Evolutionary conservation across 1,140 invertebrate species (phyloP), one percentile per base, ranked within the genome.

Genomic region (Geopemphigus sp.): DNA sequence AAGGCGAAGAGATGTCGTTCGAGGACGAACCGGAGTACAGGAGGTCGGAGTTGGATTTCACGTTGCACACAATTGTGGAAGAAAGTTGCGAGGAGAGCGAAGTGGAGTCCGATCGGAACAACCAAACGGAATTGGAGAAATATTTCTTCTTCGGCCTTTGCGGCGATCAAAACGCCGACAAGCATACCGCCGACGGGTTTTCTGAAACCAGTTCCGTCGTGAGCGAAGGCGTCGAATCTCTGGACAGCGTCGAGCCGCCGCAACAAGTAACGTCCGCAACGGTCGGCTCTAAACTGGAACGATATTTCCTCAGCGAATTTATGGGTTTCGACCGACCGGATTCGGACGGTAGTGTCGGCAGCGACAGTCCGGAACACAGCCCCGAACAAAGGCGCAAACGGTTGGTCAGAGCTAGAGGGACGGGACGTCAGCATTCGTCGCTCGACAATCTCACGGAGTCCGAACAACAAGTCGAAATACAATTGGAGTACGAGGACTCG

Each of bases 71-170:
- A 0, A 97, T 97, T 82, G 91, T 95, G 0, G 95, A 97, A 86
- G 95, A 97, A 85, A 95, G 93, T 81, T 96, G 94, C 84, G 95
- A 96, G 85, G 95, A 97, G 85, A 95, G 91, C 84, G 93, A 93
- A 85, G 90, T 91, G 63, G 92, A 92, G 83, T 83, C 83, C 1
- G 78, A 84, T 0, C 86, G 86, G n/a, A 88, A 84, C 50, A 86
- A 86, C 1, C 84, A 83, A 45, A 94, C 94, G 0, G 93, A 95
- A 83, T 84, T 97, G 80, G 94, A 96, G 85, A 95, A 95, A 84
- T 96, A 97, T 85, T 97, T 95, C 86, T 94, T 94, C 85, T 95
- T 92, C 83, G 92, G 91, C 0, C 87, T 95, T 47, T 92, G 92
- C 11, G 91, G 92, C 84, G 92, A 92, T 63, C 87, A 89, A 66